Conservation (phyloP, 2,888 invertebrate genomes). For the Eupsilia transversa region DNA sequence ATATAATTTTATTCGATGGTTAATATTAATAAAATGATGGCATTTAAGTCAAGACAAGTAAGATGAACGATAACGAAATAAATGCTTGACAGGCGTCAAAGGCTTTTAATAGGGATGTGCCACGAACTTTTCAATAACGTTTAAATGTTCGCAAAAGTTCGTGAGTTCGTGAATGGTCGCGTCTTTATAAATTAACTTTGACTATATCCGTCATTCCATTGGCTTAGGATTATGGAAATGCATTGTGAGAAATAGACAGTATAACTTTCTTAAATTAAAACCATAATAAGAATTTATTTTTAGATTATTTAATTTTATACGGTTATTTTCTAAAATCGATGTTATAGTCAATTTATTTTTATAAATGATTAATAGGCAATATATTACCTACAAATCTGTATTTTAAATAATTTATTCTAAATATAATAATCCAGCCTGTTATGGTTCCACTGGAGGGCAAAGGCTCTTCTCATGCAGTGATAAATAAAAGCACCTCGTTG, state of each 20-base stretch:
- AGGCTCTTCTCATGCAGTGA: background rate
- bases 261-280: background rate
- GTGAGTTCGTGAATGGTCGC: conserved; percentile 19
- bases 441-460: background rate
- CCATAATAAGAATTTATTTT: background rate
- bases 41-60: background rate
- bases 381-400: background rate
- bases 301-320: background rate
- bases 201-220: conserved; percentile 10
- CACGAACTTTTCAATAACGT: conserved; percentile 50
- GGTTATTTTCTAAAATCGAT: background rate
- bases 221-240: background rate
- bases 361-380: too few species aligned
- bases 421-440: background rate
- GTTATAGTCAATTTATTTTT: too few species aligned
- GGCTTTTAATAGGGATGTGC: conserved; percentile 29
- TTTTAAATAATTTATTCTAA: background rate
- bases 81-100: conserved; percentile 33
- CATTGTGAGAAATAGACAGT: background rate
- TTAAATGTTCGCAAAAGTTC: conserved; percentile 35
- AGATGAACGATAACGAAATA: conserved; percentile 20
- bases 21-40: background rate
- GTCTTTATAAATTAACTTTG: conserved; percentile 24
- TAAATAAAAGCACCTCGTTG: background rate
- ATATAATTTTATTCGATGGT: background rate